Conservation (phyloP, 30 jellyfish, hydroid and myxozoan species). For the Cassiopea xamachana region DNA sequence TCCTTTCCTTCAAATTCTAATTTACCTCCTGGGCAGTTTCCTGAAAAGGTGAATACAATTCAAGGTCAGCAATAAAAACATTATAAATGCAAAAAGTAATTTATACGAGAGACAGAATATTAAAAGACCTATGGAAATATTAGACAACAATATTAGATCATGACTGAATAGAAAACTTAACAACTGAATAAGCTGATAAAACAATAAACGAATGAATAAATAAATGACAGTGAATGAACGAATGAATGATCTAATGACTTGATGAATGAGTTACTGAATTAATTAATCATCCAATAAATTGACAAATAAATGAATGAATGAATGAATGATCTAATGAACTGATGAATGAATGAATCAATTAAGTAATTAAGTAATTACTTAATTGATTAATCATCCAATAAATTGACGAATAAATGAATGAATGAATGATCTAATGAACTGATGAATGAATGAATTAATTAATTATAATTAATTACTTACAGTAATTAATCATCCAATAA, state of each 20-base stretch:
- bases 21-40: constrained; percentile 90
- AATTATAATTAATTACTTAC: too few species aligned
- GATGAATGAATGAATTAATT: background rate
- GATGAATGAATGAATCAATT: background rate
- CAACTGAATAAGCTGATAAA: too few species aligned
- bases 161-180: background rate
- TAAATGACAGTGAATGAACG: too few species aligned
- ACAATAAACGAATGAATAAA: background rate
- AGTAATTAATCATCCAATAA: background rate
- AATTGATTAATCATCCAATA: too few species aligned
- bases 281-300: background rate
- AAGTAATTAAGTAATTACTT: background rate
- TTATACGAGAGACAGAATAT: too few species aligned
- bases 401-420: background rate
- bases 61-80: background rate
- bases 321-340: background rate
- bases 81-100: too few species aligned
- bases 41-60: constrained; percentile 7
- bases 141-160: too few species aligned
- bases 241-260: background rate
- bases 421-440: background rate
- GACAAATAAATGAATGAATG: background rate
- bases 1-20: constrained; percentile 86
- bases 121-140: too few species aligned
- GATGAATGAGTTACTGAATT: background rate